Evolutionary conservation across 2,888 invertebrate species (phyloP), one percentile per base, ranked within the genome.

Genomic region (Dryocosmus kuriphilus): DNA sequence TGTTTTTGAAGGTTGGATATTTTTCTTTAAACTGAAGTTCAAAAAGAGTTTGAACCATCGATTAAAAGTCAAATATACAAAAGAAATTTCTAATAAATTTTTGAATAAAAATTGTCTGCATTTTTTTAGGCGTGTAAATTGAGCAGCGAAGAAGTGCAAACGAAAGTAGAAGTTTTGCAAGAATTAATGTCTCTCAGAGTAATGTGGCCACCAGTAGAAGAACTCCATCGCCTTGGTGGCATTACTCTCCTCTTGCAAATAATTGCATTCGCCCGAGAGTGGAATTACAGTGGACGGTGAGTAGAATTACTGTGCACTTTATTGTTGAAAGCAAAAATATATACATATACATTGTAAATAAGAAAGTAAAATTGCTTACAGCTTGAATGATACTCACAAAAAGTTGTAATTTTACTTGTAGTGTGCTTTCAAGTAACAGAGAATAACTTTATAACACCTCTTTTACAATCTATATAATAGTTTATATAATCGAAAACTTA

Each of bases 191-290:
- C 96, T 0, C 94, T 96, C 82, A 94, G 96, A 76, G 94, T 95
- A 9, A 93, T 83, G 89, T 99, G 99, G 99, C 93, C 95, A 74
- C 98, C 99, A 0, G 97, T 98, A 0, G 97, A 98, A 89, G 96
- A 97, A 85, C 93, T 99, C 38, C 92, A 97, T 80, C 95, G 95
- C 86, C 93, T 98, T 46, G 97, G 98, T 5, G 98, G 97, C 0
- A 94, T 97, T 22, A 94, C 95, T 0, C 93, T 98, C 75, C 93
- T 99, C 35, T 92, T 98, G 81, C 96, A 97, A 90, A 96, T 98
- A 6, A 96, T 98, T 27, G 97, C 96, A 0, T 95, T 97, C 87
- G 96, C 97, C 0, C 96, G 97, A 89, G 97, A 98, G 86, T 98
- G 98, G 98, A 97, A 96, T 92, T 97, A 96, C 89, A 95, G 95